These are phyloP conservation scores for Urocynchramus pylzowi DNA, from an alignment of 2,113 vertebrate species.

Conservation along the genomic window DNA sequence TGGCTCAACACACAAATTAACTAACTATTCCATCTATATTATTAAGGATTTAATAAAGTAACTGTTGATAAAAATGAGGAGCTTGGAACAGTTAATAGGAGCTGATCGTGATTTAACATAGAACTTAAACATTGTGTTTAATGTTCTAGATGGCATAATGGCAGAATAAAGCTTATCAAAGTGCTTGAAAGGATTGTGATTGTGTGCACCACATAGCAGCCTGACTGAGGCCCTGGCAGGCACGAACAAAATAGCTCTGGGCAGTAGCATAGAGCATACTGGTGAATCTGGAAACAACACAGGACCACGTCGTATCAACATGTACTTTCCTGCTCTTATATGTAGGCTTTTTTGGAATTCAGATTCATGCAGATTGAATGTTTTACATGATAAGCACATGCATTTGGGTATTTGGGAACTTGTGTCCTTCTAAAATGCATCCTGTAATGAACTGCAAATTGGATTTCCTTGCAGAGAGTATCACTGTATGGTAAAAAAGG, in stretches of 20 bases:
- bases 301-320: not conserved
- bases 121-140: conserved; percentile 70
- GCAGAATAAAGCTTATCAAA: conserved; percentile 67
- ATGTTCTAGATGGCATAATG: conserved; percentile 73
- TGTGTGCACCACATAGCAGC: not conserved
- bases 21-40: conserved; percentile 83
- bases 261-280: not conserved
- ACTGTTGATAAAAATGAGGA: conserved; percentile 79
- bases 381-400: conserved; percentile 19
- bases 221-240: not conserved
- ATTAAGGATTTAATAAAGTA: conserved; percentile 85
- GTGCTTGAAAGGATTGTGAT: conserved; percentile 8
- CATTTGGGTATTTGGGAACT: not conserved
- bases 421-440: conserved; percentile 31
- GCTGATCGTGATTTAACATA: conserved; percentile 71
- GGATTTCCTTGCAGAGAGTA: conserved; percentile 40
- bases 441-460: conserved; percentile 50
- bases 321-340: not conserved
- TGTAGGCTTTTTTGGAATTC: conserved; percentile 47
- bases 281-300: not conserved
- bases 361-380: conserved; percentile 9
- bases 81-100: conserved; percentile 73
- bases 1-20: conserved; percentile 85
- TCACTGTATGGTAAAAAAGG: conserved; percentile 9
- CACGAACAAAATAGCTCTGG: not conserved